Conservation (phyloP, 2,888 invertebrate genomes). For the Lasioglossum malachurum region DNA sequence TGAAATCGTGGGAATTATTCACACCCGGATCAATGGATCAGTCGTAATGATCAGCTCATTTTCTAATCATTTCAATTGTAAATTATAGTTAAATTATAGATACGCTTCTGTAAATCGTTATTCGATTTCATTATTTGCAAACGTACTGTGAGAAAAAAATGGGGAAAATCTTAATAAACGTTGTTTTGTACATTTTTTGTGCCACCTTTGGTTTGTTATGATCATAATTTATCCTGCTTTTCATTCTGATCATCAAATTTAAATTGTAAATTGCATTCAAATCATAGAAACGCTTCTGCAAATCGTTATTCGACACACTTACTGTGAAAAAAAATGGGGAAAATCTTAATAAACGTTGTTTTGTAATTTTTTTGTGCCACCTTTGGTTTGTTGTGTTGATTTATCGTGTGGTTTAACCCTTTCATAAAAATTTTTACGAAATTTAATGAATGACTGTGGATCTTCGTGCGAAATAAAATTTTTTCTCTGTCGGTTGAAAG, state of each 20-base stretch:
- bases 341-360: background rate
- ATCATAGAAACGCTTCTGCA: background rate
- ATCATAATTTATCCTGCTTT: background rate
- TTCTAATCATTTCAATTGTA: background rate
- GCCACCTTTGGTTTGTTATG: background rate
- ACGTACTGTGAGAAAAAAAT: background rate
- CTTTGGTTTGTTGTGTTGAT: background rate
- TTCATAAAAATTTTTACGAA: background rate
- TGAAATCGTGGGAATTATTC: constrained; percentile 3
- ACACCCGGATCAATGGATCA: background rate
- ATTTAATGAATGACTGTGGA: background rate
- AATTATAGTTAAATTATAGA: background rate
- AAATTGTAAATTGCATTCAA: background rate
- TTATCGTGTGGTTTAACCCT: background rate
- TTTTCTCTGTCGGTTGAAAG: background rate
- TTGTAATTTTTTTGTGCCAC: background rate
- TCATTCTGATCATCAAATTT: background rate
- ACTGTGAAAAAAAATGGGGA: background rate
- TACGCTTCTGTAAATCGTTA: background rate
- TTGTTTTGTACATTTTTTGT: background rate
- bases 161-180: background rate
- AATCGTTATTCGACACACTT: background rate
- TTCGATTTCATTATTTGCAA: background rate
- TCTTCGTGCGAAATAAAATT: background rate
- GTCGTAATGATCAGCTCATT: background rate